phyloP scores from a whole-genome alignment of 1,140 invertebrate species.

The Rhopalosiphum padi region DNA sequence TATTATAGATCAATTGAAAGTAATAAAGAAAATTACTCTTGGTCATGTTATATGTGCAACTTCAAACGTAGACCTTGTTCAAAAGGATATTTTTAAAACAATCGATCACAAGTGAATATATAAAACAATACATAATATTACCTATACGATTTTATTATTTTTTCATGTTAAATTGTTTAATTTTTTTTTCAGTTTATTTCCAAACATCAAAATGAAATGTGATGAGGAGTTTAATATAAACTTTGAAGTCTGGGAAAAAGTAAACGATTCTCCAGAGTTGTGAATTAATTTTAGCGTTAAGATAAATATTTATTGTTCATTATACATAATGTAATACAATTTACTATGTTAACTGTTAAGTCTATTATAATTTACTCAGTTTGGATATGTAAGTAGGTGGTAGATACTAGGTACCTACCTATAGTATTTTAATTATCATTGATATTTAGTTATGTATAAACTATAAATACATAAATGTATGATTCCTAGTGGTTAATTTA shows the following conservation, averaged over 20 bases:
- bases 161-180: not conserved
- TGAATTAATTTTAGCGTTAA: not conserved
- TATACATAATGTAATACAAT: too few species aligned
- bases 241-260: not conserved
- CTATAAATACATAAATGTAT: too few species aligned
- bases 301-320: too few species aligned
- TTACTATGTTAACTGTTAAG: too few species aligned
- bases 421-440: too few species aligned
- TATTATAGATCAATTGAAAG: conserved; percentile 32
- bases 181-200: conserved; percentile 17
- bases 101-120: conserved; percentile 18
- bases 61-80: not conserved
- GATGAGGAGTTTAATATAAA: not conserved
- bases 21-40: conserved; percentile 30
- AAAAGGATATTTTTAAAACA: conserved; percentile 23
- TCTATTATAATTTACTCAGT: too few species aligned
- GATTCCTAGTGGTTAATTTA: too few species aligned
- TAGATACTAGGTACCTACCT: too few species aligned
- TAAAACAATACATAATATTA: not conserved
- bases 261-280: not conserved
- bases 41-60: conserved; percentile 3
- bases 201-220: not conserved
- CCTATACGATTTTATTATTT: too few species aligned
- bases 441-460: too few species aligned
- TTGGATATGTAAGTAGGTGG: too few species aligned